These are phyloP conservation scores for Helicoverpa armigera DNA, from an alignment of 1,140 invertebrate genomes.

Conservation along the genomic window DNA sequence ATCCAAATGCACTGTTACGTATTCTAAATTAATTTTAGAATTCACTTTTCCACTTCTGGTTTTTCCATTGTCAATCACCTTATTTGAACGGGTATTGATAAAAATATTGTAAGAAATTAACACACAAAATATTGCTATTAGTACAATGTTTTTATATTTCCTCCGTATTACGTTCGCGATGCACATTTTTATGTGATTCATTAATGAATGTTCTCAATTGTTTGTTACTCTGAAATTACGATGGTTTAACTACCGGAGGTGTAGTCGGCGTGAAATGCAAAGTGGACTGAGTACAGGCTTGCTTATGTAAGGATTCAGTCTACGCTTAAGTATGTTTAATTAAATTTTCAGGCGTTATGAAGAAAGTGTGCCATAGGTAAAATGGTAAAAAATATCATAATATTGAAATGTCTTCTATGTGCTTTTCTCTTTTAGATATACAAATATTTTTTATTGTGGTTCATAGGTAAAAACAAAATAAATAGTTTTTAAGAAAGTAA, in stretches of 20 bases:
- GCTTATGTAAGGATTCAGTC: conserved; percentile 11
- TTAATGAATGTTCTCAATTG: neutral
- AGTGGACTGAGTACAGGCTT: conserved; percentile 7
- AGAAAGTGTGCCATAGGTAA: neutral
- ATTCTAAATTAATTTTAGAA: conserved; percentile 18
- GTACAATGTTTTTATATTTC: neutral
- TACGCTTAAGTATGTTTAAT: neutral
- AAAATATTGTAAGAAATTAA: no score
- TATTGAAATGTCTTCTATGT: no score
- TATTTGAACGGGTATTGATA: no score
- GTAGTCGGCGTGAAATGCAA: neutral
- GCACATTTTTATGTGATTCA: neutral
- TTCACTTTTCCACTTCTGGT: neutral
- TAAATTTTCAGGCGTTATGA: neutral
- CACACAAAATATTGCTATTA: neutral
- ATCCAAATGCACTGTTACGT: conserved; percentile 93
- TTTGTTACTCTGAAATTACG: neutral
- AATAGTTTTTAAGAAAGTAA: no score
- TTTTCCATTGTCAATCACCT: no score
- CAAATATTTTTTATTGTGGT: no score
- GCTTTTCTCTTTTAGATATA: no score
- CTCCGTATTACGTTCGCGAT: neutral
- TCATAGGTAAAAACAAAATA: no score
- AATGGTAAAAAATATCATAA: no score
- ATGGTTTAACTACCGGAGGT: neutral